Evolutionary conservation across 1,140 invertebrate genomes (phyloP), one percentile per base, ranked within the genome.

Genomic region (Drosophila navojoa): DNA sequence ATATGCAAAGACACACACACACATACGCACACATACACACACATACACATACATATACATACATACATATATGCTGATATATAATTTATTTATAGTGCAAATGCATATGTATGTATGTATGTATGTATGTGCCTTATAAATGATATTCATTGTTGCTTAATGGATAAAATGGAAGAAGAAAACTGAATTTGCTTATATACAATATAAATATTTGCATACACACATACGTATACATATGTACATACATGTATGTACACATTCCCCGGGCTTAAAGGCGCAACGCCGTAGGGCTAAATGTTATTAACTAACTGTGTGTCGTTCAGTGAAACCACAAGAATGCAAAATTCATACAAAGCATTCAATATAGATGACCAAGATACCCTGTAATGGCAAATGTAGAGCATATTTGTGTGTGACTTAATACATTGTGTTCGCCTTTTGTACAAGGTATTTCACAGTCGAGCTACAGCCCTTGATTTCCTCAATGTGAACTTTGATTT

Each of bases 131-230:
- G 25, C 25, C 11, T 45, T 59, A 55, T 40, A 64, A 55, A 45
- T 54, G 16, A 5, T 22, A 54, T 53, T 63, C 52, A 55, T 64
- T 55, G 62, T 55, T 44, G 53, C 62, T 22, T 35, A 55, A 27
- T 7, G 15, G 2, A 35, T 19, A 29, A 60, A 11, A 35, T 7
- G 25, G 7, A 22, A 1, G 19, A 11, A 13, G 11, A 40, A n/a
- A 15, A 15, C 13, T 44, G 13, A 44, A 16, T 44, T 44, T 22
- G 35, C 13, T 32, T 4, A 55, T 13, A 19, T 27, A 47, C 2
- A 9, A 49, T 58, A 58, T 29, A 25, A 9, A 16, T 66, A 27
- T 45, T 19, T 53, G 25, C 9, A 52, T 15, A 35, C 25, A 15
- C n/a, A 27, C 6, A 29, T 52, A 15, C 40, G 1, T n/a, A 42